These are phyloP conservation scores for Chloromyia formosa DNA, from an alignment of 2,888 invertebrate genomes.

Conservation along the genomic window DNA sequence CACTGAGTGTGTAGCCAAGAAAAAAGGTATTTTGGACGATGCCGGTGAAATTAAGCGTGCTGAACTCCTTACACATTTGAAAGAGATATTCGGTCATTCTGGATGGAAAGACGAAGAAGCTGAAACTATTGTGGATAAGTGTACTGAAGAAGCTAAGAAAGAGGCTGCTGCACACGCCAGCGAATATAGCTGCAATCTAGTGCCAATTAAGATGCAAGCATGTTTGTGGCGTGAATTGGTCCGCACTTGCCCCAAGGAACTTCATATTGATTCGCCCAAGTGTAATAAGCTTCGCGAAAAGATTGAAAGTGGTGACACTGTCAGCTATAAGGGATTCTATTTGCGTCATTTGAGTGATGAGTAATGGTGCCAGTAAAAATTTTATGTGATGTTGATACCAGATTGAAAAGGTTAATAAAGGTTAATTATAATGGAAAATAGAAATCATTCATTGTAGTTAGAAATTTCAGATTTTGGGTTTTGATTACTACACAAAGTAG, in stretches of 20 bases:
- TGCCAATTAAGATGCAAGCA: constrained; percentile 52
- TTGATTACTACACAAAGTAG: too few species aligned
- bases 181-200: constrained; percentile 50
- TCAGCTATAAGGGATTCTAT: constrained; percentile 26
- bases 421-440: too few species aligned
- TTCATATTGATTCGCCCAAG: constrained; percentile 51
- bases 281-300: constrained; percentile 54
- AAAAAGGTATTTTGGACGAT: constrained; percentile 51
- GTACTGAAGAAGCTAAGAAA: constrained; percentile 50
- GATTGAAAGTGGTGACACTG: constrained; percentile 50
- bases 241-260: constrained; percentile 53
- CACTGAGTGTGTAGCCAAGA: constrained; percentile 53
- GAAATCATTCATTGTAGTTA: too few species aligned
- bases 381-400: too few species aligned
- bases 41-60: constrained; percentile 53
- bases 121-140: constrained; percentile 53
- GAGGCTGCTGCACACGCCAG: constrained; percentile 20
- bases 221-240: constrained; percentile 54
- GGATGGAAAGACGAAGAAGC: constrained; percentile 51
- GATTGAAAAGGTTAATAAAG: too few species aligned
- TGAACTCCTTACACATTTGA: constrained; percentile 48
- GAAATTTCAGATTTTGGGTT: too few species aligned
- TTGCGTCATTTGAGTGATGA: constrained; percentile 39
- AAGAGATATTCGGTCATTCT: constrained; percentile 48
- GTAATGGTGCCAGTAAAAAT: neutral